phyloP scores from a whole-genome alignment of 2,888 invertebrate species.

The Hirtodrosophila duncani region DNA sequence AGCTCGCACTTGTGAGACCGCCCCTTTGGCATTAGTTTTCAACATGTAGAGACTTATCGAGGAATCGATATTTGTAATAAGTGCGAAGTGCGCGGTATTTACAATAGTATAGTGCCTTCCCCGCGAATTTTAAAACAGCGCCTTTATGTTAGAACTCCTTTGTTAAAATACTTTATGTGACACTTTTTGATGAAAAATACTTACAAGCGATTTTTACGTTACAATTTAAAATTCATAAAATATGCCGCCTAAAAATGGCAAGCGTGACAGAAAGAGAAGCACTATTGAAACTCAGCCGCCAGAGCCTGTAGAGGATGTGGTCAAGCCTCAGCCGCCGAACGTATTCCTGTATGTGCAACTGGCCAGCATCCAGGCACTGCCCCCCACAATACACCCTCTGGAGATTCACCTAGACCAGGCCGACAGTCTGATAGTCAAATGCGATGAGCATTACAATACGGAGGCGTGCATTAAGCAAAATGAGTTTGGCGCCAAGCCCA shows the following conservation, averaged over 20 bases:
- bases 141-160: too few relatives aligned
- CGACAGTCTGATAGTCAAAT: conserved; percentile 51
- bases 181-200: conserved; percentile 6
- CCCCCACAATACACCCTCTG: conserved; percentile 21
- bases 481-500: conserved; percentile 50
- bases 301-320: background rate
- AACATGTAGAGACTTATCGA: too few relatives aligned
- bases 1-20: too few relatives aligned
- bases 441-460: conserved; percentile 54
- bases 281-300: too few relatives aligned
- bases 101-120: too few relatives aligned
- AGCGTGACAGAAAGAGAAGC: too few relatives aligned
- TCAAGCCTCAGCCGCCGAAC: conserved; percentile 44
- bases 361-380: conserved; percentile 26
- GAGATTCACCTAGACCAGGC: conserved; percentile 59
- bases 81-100: too few relatives aligned
- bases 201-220: conserved; percentile 31
- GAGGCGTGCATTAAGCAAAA: conserved; percentile 44
- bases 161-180: too few relatives aligned
- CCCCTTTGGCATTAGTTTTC: too few relatives aligned
- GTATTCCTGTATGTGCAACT: conserved; percentile 67
- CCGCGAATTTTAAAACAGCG: too few relatives aligned
- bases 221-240: background rate
- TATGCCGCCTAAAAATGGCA: conserved; percentile 33
- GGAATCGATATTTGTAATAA: too few relatives aligned